These are phyloP conservation scores for Erpetoichthys calabaricus DNA, from an alignment of 2,797 vertebrate species.

Conservation along the genomic window DNA sequence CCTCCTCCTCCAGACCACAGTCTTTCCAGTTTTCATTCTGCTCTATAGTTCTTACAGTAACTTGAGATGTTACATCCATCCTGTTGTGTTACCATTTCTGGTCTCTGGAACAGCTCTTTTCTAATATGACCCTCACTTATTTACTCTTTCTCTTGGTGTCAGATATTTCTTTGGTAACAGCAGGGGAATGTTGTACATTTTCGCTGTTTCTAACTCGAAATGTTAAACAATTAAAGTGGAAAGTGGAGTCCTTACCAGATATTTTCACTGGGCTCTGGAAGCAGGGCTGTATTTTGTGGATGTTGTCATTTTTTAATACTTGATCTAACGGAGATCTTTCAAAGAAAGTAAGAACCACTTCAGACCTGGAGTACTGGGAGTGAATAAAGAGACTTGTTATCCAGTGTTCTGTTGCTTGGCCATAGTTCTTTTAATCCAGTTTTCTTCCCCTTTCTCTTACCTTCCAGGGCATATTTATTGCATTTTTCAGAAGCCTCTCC, in stretches of 20 bases:
- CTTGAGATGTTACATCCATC: too few species aligned
- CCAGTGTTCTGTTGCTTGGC: neutral
- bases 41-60: too few species aligned
- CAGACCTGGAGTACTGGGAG: constrained; percentile 82
- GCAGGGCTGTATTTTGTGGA: constrained; percentile 86
- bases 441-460: constrained; percentile 33
- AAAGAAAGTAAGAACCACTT: constrained; percentile 92
- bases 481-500: constrained; percentile 75
- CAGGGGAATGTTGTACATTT: too few species aligned
- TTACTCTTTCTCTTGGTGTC: too few species aligned
- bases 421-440: neutral
- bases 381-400: constrained; percentile 1
- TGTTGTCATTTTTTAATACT: constrained; percentile 81
- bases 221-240: too few species aligned
- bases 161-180: too few species aligned
- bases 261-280: constrained; percentile 88
- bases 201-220: too few species aligned
- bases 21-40: too few species aligned
- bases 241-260: constrained; percentile 57
- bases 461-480: constrained; percentile 88
- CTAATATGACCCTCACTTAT: too few species aligned
- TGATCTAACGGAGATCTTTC: constrained; percentile 90
- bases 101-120: too few species aligned
- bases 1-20: too few species aligned
- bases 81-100: too few species aligned